phyloP scores from a whole-genome alignment of 2,113 vertebrate species.

The Caretta caretta region DNA sequence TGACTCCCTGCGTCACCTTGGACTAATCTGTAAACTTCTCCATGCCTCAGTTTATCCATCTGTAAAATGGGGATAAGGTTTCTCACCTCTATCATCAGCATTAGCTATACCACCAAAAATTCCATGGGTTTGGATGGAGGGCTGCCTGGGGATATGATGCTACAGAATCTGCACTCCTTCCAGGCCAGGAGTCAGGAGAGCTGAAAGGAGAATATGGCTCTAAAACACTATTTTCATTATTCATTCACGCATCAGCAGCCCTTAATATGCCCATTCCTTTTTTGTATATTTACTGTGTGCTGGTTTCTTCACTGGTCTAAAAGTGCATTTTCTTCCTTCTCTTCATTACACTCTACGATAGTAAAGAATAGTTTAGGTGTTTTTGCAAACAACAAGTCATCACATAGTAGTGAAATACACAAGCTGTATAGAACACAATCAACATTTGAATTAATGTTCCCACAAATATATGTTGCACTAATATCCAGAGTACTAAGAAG shows the following conservation, averaged over 20 bases:
- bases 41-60: not conserved
- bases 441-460: not conserved
- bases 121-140: not conserved
- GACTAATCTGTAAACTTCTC: not conserved
- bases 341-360: not conserved
- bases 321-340: not conserved
- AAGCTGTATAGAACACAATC: not conserved
- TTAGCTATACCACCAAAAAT: not conserved
- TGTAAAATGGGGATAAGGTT: not conserved
- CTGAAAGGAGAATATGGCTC: not conserved
- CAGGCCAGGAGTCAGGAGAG: not conserved
- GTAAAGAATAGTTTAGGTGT: not conserved
- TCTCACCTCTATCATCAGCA: not conserved
- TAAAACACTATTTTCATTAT: not conserved
- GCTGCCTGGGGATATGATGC: not conserved
- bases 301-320: not conserved
- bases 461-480: not conserved
- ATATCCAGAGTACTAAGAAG: not conserved
- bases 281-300: fast-evolving
- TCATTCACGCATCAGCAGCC: not conserved
- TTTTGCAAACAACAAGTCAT: fast-evolving
- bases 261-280: not conserved
- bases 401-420: fast-evolving
- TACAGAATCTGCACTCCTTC: not conserved
- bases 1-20: not conserved